Conservation (phyloP, 37 sponge, comb jelly and placozoan genomes). For the Corticium candelabrum region DNA sequence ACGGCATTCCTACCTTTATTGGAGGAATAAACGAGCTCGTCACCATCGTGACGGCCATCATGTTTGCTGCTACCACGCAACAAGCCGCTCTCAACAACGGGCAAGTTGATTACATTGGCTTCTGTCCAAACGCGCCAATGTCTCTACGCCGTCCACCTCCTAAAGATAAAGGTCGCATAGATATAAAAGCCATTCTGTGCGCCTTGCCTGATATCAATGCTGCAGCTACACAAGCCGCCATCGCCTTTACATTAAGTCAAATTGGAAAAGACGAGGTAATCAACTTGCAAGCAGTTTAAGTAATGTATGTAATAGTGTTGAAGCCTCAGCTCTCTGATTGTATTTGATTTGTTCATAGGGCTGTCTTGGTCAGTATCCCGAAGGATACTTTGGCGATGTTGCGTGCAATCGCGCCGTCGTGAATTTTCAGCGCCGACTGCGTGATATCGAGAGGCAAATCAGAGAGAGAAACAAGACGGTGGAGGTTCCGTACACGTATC, state of each 20-base stretch:
- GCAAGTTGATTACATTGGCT: conserved; percentile 48
- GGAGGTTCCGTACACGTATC: conserved; percentile 41
- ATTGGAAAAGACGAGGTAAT: background rate
- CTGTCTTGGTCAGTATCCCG: conserved; percentile 2
- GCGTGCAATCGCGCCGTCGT: background rate
- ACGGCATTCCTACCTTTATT: conserved; percentile 33
- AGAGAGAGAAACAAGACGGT: conserved; percentile 27
- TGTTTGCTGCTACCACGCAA: conserved; percentile 42
- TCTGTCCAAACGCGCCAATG: conserved; percentile 58
- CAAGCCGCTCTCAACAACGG: conserved; percentile 69
- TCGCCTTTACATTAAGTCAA: background rate
- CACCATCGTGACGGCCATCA: conserved; percentile 37
- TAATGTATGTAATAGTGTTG: background rate
- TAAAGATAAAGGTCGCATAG: conserved; percentile 28
- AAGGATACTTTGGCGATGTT: conserved; percentile 1
- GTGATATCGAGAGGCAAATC: conserved; percentile 7
- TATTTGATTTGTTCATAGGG: conserved; percentile 9
- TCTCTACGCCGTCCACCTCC: conserved; percentile 36
- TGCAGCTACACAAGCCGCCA: background rate
- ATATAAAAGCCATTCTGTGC: conserved; percentile 18
- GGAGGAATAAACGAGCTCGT: conserved; percentile 25
- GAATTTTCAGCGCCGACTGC: conserved; percentile 10
- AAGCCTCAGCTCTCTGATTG: no score
- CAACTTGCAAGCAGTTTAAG: background rate
- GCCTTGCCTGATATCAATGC: conserved; percentile 28